phyloP scores from a whole-genome alignment of 2,797 vertebrate genomes.

The Gadopsis marmoratus region DNA sequence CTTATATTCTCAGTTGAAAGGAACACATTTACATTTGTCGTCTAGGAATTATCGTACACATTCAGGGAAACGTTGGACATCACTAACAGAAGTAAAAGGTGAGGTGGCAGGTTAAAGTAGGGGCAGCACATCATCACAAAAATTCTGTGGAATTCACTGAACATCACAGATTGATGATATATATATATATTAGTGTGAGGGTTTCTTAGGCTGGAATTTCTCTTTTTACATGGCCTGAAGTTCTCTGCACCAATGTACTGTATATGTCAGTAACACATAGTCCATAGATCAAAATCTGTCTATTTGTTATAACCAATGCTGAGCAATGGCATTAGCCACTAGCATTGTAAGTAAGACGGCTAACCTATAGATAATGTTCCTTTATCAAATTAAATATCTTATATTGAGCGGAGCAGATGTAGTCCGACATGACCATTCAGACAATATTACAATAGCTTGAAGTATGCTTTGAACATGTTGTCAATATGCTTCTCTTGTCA shows the following conservation, averaged over 20 bases:
- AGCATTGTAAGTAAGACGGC: not conserved
- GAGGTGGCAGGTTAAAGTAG: not conserved
- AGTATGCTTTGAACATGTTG: slow-evolving; percentile 4
- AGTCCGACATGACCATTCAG: not conserved
- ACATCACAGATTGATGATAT: not conserved
- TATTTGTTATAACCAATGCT: not conserved
- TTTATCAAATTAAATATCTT: not conserved
- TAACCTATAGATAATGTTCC: not conserved
- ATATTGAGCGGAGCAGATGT: not conserved
- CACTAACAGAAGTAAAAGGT: not conserved
- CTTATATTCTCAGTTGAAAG: not conserved
- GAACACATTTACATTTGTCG: not conserved
- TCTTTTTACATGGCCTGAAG: not conserved
- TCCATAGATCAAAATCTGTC: not conserved
- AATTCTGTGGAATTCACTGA: not conserved
- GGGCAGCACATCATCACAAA: not conserved
- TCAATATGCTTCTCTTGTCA: slow-evolving; percentile 4
- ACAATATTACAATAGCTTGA: not conserved
- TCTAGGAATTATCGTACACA: not conserved
- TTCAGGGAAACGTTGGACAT: not conserved
- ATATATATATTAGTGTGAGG: not conserved
- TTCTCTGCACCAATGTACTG: not conserved
- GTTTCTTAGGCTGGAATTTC: not conserved
- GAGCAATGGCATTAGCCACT: not conserved
- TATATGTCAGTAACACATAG: not conserved